These are phyloP conservation scores for Nomada lathburiana DNA, from an alignment of 2,888 invertebrate genomes.

Conservation along the genomic window DNA sequence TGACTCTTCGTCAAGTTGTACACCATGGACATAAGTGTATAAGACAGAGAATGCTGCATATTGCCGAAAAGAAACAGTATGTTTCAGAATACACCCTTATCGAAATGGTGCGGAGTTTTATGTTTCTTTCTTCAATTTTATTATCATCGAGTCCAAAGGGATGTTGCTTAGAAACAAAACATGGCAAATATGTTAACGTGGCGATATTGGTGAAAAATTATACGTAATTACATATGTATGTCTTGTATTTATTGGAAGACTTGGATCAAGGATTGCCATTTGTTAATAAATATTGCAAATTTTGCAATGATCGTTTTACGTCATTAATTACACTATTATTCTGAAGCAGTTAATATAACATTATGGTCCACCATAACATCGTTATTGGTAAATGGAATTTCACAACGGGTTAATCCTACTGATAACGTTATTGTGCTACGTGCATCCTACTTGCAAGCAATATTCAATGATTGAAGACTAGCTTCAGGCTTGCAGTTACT, in stretches of 20 bases:
- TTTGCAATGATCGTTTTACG: conserved; percentile 7
- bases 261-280: too few species aligned
- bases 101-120: too few species aligned
- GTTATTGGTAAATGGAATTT: conserved; percentile 67
- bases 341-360: conserved; percentile 62
- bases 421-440: conserved; percentile 61
- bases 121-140: too few species aligned
- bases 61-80: too few species aligned
- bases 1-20: background rate
- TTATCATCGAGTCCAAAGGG: too few species aligned
- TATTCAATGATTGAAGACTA: conserved; percentile 6
- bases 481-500: background rate
- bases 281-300: too few species aligned
- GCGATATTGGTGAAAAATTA: too few species aligned
- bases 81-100: too few species aligned
- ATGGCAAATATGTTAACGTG: too few species aligned
- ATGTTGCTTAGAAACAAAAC: too few species aligned
- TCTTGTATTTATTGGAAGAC: too few species aligned
- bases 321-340: conserved; percentile 33
- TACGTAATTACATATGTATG: too few species aligned
- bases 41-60: background rate
- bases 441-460: conserved; percentile 49
- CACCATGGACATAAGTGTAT: background rate
- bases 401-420: conserved; percentile 62
- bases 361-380: conserved; percentile 54